These are phyloP conservation scores for Zootoca vivipara DNA, from an alignment of 2,113 vertebrate species.

Conservation along the genomic window DNA sequence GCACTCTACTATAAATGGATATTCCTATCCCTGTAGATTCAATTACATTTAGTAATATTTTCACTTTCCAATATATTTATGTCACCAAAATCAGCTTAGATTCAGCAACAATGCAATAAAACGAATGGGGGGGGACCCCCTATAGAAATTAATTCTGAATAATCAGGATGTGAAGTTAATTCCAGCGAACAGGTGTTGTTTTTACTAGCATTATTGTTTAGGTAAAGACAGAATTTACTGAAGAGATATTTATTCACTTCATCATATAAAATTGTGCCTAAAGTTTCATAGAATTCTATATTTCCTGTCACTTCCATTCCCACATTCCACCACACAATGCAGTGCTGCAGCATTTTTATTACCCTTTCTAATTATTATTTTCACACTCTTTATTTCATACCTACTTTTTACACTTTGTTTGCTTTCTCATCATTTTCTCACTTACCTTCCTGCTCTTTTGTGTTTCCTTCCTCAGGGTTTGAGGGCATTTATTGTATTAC, in stretches of 20 bases:
- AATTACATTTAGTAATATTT: neutral
- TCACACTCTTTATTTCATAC: conserved; percentile 35
- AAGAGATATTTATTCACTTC: neutral
- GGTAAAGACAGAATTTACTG: conserved; percentile 23
- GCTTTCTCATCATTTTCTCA: conserved; percentile 40
- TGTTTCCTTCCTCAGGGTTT: neutral
- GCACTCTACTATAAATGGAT: neutral
- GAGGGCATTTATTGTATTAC: neutral
- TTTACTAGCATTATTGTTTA: conserved; percentile 12
- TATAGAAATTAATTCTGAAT: conserved; percentile 24
- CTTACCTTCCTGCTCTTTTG: conserved; percentile 26
- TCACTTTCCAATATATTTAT: neutral
- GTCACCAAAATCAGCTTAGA: neutral
- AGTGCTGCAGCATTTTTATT: conserved; percentile 28
- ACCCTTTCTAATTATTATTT: conserved; percentile 44
- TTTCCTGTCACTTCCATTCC: conserved; percentile 17
- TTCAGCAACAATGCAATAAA: conserved; percentile 9
- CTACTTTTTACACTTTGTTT: conserved; percentile 40
- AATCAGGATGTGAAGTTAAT: conserved; percentile 50
- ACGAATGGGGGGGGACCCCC: conserved; percentile 34
- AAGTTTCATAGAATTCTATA: conserved; percentile 32
- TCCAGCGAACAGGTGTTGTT: neutral
- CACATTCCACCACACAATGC: conserved; percentile 18
- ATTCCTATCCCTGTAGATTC: neutral
- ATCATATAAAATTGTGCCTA: conserved; percentile 10